Percentiles rank a stretch among this genome's conserved stretches.
phyloP scores from a whole-genome alignment of 2,888 invertebrate genomes.

The Pachycephus smyrnensis region DNA sequence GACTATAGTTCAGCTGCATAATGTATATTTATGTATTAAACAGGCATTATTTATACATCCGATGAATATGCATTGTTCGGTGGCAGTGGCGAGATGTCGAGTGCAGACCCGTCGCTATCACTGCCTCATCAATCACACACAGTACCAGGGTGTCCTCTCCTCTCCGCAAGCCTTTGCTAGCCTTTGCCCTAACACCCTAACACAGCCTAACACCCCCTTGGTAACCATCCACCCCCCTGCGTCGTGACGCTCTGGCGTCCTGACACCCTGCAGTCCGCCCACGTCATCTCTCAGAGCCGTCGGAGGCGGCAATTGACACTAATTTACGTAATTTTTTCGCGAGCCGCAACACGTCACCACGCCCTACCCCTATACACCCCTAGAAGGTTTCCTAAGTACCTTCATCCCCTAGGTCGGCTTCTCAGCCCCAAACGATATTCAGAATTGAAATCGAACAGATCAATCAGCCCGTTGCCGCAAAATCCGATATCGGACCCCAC shows the following conservation, averaged over 20 bases:
- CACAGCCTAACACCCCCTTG: conserved; percentile 5
- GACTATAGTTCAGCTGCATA: conserved; percentile 18
- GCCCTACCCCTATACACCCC: not conserved
- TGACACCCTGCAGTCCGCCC: conserved; percentile 44
- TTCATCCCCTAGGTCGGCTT: too few species aligned
- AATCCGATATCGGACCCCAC: conserved; percentile 31
- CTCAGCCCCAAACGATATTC: conserved; percentile 41
- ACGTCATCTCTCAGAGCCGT: conserved; percentile 48
- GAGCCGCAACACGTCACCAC: conserved; percentile 45
- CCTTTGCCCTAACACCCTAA: too few species aligned
- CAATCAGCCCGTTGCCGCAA: conserved; percentile 46
- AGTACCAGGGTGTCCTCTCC: conserved; percentile 42
- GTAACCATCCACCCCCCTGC: conserved; percentile 16
- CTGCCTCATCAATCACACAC: conserved; percentile 66
- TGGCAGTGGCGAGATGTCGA: conserved; percentile 65
- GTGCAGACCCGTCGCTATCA: conserved; percentile 67
- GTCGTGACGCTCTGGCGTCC: conserved; percentile 29
- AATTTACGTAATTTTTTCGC: conserved; percentile 61
- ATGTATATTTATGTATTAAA: conserved; percentile 66
- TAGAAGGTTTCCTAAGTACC: too few species aligned
- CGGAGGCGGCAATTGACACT: conserved; percentile 56
- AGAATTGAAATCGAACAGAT: conserved; percentile 53
- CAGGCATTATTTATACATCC: conserved; percentile 65
- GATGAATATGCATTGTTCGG: conserved; percentile 66
- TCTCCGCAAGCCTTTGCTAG: too few species aligned